phyloP scores from a whole-genome alignment of 2,888 invertebrate genomes.

The Myathropa florea region DNA sequence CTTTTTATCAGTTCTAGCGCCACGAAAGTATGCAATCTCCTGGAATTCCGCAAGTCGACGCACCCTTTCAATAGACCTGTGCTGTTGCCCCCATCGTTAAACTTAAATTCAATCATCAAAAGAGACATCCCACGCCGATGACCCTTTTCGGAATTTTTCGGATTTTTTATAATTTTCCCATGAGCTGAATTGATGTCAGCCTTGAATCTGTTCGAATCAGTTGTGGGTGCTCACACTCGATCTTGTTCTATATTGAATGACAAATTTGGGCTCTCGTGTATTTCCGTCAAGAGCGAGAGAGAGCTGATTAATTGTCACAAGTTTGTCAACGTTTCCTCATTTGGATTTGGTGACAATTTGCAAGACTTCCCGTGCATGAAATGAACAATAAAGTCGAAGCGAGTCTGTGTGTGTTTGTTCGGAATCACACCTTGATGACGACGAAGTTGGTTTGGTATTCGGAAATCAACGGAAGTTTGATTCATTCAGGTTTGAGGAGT shows the following conservation, averaged over 20 bases:
- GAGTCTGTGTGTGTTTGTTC: not conserved
- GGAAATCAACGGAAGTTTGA: not conserved
- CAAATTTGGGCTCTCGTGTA: not conserved
- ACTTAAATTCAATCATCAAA: not conserved
- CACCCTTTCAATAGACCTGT: no score
- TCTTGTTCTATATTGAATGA: not conserved
- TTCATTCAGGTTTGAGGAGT: not conserved
- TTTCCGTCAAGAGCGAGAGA: not conserved
- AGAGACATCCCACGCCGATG: not conserved
- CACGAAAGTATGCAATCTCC: not conserved
- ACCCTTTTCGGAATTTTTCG: not conserved
- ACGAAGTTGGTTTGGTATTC: not conserved
- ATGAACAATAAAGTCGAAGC: not conserved
- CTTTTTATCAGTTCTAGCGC: not conserved
- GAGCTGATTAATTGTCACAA: not conserved
- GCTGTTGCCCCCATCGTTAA: not conserved
- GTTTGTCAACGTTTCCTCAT: not conserved
- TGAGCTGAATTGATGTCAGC: not conserved
- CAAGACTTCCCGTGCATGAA: not conserved
- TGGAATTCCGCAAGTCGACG: not conserved
- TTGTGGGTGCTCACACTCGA: not conserved
- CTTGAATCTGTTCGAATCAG: not conserved
- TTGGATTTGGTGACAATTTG: not conserved
- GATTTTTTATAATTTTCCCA: not conserved
- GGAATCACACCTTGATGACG: not conserved